These are phyloP conservation scores for Calypte anna DNA, from an alignment of 2,113 vertebrate genomes.

Conservation along the genomic window DNA sequence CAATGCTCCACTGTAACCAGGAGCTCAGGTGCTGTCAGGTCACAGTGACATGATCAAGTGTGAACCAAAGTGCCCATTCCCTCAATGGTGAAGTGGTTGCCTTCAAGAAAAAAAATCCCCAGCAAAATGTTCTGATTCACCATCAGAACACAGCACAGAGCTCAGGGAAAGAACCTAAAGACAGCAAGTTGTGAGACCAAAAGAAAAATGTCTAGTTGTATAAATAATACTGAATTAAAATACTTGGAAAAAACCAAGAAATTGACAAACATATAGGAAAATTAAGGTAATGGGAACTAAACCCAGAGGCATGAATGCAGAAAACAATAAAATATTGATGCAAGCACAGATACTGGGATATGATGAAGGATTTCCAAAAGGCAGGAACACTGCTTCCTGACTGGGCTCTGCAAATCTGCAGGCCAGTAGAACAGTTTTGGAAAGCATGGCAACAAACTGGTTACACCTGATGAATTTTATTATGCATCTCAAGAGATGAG, in stretches of 20 bases:
- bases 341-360: not conserved
- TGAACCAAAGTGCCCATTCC: not conserved
- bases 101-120: not conserved
- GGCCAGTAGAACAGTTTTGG: not conserved
- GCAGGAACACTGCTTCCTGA: not conserved
- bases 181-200: not conserved
- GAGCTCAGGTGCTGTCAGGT: not conserved
- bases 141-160: not conserved
- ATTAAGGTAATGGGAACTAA: not conserved
- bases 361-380: not conserved
- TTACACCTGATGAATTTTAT: not conserved
- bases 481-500: not conserved
- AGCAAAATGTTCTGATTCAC: not conserved
- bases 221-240: not conserved
- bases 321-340: not conserved
- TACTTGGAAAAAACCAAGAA: not conserved
- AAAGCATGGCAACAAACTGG: not conserved
- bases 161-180: not conserved
- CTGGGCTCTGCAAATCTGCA: not conserved
- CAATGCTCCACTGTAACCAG: not conserved
- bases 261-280: not conserved
- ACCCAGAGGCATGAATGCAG: not conserved
- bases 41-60: fast-evolving
- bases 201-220: not conserved
- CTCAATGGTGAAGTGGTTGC: not conserved